Evolutionary conservation across 2,797 vertebrate species (phyloP), one percentile per base, ranked within the genome.

Genomic region (Zenarchopterus dispar): DNA sequence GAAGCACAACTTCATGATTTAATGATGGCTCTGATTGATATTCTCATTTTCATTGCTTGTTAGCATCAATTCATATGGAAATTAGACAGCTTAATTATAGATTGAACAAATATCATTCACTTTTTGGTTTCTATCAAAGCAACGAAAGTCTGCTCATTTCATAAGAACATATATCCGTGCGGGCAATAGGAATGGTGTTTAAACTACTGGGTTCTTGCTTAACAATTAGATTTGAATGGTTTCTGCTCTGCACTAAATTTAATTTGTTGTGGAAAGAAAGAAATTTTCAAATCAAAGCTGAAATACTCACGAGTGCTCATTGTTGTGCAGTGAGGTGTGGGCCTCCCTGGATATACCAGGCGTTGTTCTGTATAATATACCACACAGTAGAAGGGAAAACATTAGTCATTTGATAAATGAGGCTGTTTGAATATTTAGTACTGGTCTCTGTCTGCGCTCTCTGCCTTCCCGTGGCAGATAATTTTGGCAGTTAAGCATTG

Each of bases 401-500:
- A 89, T 89, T 84, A 84, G 76, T 88, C 79, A 84, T 72, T 88
- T 90, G 85, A 91, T 90, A 76, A 90, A 91, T 86, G 82, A 84
- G 80, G 65, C 82, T 77, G 55, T 85, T 90, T 91, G 85, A 90
- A 88, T 88, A 88, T 92, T 91, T 88, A 87, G 80, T 75, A 67
- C 79, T 67, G 55, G 81, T 76, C 80, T 78, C 78, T 88, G 77
- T 84, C 82, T 77, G 70, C 52, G 72, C 72, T 70, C 64, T 63
- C 61, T 63, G 75, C 84, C 70, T 88, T 87, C 77, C 83, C 8
- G 60, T 81, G 77, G 85, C 84, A 89, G 88, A 91, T 90, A 70
- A 90, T 92, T 91, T 91, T 91, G 91, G 80, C 88, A 87, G 88
- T 87, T 84, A 88, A 87, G 76, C 84, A 90, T 86, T 81, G 89